phyloP scores from a whole-genome alignment of 2,113 vertebrate species.

The Sphyrna mokarran region DNA sequence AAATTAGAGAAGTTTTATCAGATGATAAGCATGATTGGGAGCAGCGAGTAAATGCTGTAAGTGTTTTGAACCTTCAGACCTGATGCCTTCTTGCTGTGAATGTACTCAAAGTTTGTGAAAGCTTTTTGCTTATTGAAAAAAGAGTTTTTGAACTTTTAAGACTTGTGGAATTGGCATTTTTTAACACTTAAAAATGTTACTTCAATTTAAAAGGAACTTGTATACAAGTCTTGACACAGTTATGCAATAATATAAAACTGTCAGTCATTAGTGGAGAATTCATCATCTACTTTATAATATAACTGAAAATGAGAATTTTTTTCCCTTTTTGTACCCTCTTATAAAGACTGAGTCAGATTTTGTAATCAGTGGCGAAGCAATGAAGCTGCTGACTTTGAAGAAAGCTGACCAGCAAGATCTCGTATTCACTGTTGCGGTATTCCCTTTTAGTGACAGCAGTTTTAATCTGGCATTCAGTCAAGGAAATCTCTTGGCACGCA shows the following conservation, averaged over 20 bases:
- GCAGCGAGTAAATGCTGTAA: constrained; percentile 85
- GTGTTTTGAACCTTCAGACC: constrained; percentile 37
- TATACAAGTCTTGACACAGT: neutral
- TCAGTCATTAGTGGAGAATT: neutral
- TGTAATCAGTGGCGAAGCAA: neutral
- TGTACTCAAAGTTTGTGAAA: neutral
- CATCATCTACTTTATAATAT: neutral
- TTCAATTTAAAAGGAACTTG: neutral
- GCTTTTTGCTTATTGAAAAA: neutral
- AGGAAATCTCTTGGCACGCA: neutral
- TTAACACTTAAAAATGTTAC: neutral
- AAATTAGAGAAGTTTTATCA: constrained; percentile 85
- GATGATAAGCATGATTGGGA: constrained; percentile 99
- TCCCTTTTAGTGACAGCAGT: neutral
- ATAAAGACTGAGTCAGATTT: neutral
- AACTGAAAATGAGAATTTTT: neutral
- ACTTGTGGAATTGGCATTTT: neutral
- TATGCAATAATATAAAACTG: neutral
- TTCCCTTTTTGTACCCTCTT: neutral
- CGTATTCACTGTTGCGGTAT: neutral
- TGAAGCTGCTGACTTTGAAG: neutral
- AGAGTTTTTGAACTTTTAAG: neutral
- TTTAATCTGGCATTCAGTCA: neutral
- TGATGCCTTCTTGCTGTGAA: neutral
- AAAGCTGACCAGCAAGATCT: neutral